Conservation (phyloP, 2,113 vertebrate genomes). For the Engraulis encrasicolus region DNA sequence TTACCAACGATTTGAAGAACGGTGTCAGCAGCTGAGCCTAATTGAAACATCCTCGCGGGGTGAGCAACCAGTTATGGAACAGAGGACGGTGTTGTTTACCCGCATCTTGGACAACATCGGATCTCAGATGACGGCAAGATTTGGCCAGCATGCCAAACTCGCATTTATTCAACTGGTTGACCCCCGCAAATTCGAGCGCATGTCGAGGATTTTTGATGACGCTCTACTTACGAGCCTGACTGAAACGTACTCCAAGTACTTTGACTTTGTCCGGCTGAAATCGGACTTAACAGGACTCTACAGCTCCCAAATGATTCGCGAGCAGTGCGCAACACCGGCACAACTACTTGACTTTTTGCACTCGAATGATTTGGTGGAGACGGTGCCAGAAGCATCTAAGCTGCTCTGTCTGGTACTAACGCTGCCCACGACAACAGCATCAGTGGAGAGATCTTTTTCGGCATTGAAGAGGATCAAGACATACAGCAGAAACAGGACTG, state of each 20-base stretch:
- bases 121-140: no score
- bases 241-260: neutral
- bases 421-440: constrained; percentile 45
- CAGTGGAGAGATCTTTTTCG: constrained; percentile 37
- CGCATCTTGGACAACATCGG: no score
- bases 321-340: constrained; percentile 34
- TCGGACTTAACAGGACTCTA: constrained; percentile 23
- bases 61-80: no score
- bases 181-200: no score
- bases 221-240: no score
- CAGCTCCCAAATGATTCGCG: constrained; percentile 38
- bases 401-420: constrained; percentile 42
- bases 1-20: no score
- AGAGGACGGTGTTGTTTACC: no score
- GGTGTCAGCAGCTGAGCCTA: no score
- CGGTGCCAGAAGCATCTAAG: constrained; percentile 39
- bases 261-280: constrained; percentile 44
- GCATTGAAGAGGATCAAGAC: constrained; percentile 48
- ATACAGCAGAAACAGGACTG: constrained; percentile 37
- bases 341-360: constrained; percentile 38
- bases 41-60: no score
- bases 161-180: no score
- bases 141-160: no score
- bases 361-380: constrained; percentile 42
- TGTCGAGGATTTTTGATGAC: no score